Percentiles rank a stretch among this genome's conserved stretches.
Conservation (phyloP, 2,113 vertebrate genomes). For the Tragelaphus scriptus region DNA sequence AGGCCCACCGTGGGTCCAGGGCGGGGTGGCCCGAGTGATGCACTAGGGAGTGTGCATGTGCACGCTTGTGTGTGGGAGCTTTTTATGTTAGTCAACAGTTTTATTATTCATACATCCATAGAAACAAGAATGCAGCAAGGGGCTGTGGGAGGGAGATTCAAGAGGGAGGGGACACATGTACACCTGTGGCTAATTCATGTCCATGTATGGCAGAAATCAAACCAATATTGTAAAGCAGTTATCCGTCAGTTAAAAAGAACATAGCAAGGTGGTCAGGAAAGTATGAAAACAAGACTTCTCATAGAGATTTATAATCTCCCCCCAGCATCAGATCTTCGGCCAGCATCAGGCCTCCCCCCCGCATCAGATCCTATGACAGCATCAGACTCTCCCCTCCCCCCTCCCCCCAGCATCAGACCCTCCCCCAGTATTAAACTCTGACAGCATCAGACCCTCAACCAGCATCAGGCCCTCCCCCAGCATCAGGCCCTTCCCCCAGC, state of each 20-base stretch:
- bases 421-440: too few species aligned
- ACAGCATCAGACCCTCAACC: too few species aligned
- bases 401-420: too few species aligned
- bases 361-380: too few species aligned
- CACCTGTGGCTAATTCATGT: background rate
- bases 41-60: background rate
- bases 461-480: too few species aligned
- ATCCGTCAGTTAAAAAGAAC: background rate
- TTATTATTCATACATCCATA: background rate
- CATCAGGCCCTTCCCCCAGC: too few species aligned
- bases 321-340: too few species aligned
- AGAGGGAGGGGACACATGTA: background rate
- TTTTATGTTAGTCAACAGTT: background rate
- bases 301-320: background rate
- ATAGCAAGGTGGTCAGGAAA: background rate
- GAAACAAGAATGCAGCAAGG: background rate
- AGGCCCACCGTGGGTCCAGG: background rate
- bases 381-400: too few species aligned
- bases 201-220: background rate
- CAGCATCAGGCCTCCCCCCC: too few species aligned
- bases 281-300: background rate
- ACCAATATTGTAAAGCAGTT: background rate
- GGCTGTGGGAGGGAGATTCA: background rate
- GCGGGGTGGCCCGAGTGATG: rapidly evolving
- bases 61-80: background rate